Evolutionary conservation across 2,113 vertebrate genomes (phyloP), one percentile per base, ranked within the genome.

Genomic region (Sylvia atricapilla): DNA sequence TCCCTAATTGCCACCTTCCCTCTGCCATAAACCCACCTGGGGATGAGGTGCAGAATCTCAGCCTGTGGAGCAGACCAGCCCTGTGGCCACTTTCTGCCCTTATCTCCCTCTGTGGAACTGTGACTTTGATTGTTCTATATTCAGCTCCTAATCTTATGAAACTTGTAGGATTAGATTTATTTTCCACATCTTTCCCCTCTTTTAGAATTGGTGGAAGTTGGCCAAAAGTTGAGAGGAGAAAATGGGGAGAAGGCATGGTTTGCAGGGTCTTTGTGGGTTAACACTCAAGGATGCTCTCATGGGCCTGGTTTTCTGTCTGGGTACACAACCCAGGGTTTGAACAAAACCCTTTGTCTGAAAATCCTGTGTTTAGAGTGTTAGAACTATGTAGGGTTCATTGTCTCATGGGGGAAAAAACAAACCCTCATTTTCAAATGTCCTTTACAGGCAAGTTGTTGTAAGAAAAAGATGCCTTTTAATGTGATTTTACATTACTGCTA

Each of bases 341-440:
- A 72, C 44, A 60, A 72, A 93, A 41, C 35, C 39, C 8, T 68
- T 60, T 31, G 62, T 59, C 15, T 76, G 44, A 63, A 83, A 74
- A 22, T 53, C 53, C 35, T 14, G 2, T 55, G 11, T 55, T 93
- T 41, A 18, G 8, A 76, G 18, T 37, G 10, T 73, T 74, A 59
- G n/a, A 87, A 41, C 39, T 70, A 6, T 9, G 8, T 13, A 74
- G 43, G 9, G 4, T 64, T 89, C 22, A 15, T 78, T 68, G 17
- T 46, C 11, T 56, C 25, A 4, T 1, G 3, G 28, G 11, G 13
- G 1, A 5, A 4, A 16, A 50, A 7, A 0, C 37, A 7, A 17
- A 27, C 11, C 10, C 37, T 79, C 37, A 30, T 53, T 47, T 84
- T 63, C 41, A 49, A 60, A 9, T 41, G 19, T 33, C 28, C n/a